Base-by-base conservation (phyloP, 1,140 invertebrate genomes). In the Lerema accius region DNA sequence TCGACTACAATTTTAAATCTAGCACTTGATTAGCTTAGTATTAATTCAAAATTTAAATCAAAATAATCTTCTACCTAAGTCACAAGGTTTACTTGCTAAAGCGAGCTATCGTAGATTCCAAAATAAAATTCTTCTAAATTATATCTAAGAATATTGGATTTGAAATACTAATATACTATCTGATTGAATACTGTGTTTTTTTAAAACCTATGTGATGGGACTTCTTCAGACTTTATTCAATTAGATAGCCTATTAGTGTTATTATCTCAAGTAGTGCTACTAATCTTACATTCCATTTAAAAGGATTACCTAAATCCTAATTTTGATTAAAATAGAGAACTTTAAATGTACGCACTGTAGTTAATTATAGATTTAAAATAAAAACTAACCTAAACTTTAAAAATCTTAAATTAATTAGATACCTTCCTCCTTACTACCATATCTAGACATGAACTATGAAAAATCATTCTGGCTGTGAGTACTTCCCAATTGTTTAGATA, bases 391-490 rank as follows among this genome's bases (percentile, higher is more conserved):
- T 82, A 82, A 80, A 85, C 68, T 81, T 77, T 69, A 86, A 80
- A 76, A 58, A 46, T 35, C 67, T 82, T 78, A 78, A 80, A 74
- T 65, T 81, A 68, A 67, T 74, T 72, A 78, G 76, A 56, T 69
- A 75, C 72, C 75, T 80, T 78, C 69, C 78, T 76, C 78, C 76
- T 77, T 82, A 58, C 15, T 58, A 86, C 74, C 85, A 86, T 88
- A 86, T 86, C 82, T 90, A 87, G 78, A 84, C 80, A 81, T 76
- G 82, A 84, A 78, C 70, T 83, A 82, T 80, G 74, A 71, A 81
- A 78, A 87, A 89, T 90, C 88, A 90, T 90, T 83, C 88, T 88
- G 88, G 88, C 88, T 90, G 88, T 90, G 88, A 90, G 70, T 80
- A 83, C 65, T 86, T 82, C 76, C 78, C 75, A 62, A 80, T 82